phyloP scores from a whole-genome alignment of 2,888 invertebrate genomes.

The Gibbula magus region DNA sequence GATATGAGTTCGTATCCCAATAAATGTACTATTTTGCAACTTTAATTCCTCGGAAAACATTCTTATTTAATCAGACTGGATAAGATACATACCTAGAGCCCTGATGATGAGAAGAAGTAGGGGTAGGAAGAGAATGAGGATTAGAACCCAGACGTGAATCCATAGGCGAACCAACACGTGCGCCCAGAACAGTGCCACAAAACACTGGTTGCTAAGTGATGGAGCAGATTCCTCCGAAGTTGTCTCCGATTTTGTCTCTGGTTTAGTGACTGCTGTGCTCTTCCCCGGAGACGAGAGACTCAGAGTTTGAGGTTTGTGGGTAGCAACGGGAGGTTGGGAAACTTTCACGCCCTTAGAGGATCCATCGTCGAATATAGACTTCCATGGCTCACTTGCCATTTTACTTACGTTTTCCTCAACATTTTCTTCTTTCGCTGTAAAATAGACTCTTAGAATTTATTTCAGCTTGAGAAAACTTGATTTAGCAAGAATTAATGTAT shows the following conservation, averaged over 20 bases:
- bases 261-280: background rate
- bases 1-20: no score
- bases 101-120: conserved; percentile 82
- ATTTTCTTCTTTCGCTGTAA: background rate
- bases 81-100: conserved; percentile 74
- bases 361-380: background rate
- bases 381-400: background rate
- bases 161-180: conserved; percentile 89
- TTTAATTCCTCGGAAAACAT: no score
- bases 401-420: background rate
- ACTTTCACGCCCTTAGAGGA: background rate
- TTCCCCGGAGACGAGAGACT: conserved; percentile 63
- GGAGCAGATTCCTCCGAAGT: conserved; percentile 28
- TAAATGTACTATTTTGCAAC: no score
- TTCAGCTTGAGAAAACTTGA: no score
- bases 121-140: conserved; percentile 84
- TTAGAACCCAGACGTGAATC: conserved; percentile 89
- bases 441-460: no score
- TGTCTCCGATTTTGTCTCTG: conserved; percentile 21
- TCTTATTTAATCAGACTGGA: no score
- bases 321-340: background rate
- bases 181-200: conserved; percentile 82
- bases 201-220: conserved; percentile 71
- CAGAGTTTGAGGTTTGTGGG: conserved; percentile 48
- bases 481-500: no score